A percentile compares a stretch with the other conserved stretches of the same genome.
Conservation (phyloP, 2,888 invertebrate species). For the Eupithecia abbreviata region DNA sequence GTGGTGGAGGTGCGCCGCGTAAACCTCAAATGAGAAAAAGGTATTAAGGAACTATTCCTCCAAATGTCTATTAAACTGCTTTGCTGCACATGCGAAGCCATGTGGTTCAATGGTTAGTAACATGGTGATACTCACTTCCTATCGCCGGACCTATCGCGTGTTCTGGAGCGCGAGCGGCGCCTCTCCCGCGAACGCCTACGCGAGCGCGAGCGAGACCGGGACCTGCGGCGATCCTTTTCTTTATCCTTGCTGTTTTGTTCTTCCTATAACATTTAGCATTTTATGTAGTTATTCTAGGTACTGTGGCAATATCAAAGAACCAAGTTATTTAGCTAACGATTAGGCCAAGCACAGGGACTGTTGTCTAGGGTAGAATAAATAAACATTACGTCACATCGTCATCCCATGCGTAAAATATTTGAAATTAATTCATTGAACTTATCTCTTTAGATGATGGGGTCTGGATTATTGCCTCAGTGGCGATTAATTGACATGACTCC, state of each 20-base stretch:
- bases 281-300: not conserved
- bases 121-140: conserved; percentile 66
- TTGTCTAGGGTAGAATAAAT: too few relatives aligned
- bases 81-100: not conserved
- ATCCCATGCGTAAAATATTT: too few relatives aligned
- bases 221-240: conserved; percentile 86
- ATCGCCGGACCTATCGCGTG: conserved; percentile 72
- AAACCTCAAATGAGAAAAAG: too few relatives aligned
- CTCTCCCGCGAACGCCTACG: conserved; percentile 70
- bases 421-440: too few relatives aligned
- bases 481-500: not conserved
- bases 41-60: too few relatives aligned
- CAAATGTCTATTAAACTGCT: not conserved
- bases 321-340: too few relatives aligned
- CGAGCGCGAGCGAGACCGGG: conserved; percentile 70
- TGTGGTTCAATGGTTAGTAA: not conserved
- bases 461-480: not conserved
- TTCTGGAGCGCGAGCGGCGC: conserved; percentile 69
- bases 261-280: conserved; percentile 50
- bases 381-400: too few relatives aligned
- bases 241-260: conserved; percentile 87
- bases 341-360: too few relatives aligned
- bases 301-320: too few relatives aligned
- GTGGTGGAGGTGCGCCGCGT: too few relatives aligned
- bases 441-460: not conserved